Base-by-base conservation (phyloP, 2,888 invertebrate species). In the Thysanoteuthis rhombus region DNA sequence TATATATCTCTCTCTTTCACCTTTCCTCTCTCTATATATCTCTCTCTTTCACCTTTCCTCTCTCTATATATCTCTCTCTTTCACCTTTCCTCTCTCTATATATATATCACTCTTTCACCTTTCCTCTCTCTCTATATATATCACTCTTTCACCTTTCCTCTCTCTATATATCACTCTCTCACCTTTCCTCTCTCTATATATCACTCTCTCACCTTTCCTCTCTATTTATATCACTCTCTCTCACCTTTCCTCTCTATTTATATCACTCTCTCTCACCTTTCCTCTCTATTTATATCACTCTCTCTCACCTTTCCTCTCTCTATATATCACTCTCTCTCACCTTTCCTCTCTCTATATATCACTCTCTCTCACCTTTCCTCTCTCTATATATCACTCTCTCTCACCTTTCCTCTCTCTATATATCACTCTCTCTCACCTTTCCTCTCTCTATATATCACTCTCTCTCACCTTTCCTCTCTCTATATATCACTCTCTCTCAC, bases 1-100 rank as follows among this genome's bases (percentile, higher is more conserved):
- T 32, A 0, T n/a, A 8, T 75, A 1, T 4, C n/a, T n/a, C 1
- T 75, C n/a, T n/a, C 75, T n/a, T 2, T n/a, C 8, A 10, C 5
- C 16, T 32, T 19, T n/a, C n/a, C 2, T 10, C n/a, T 32, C n/a
- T 75, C n/a, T 75, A 0, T 75, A n/a, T 8, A n/a, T n/a, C n/a
- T 16, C 2, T n/a, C 10, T n/a, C 10, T n/a, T n/a, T 4, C n/a
- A 6, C 6, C n/a, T 8, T 32, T 8, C n/a, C n/a, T 75, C n/a
- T 8, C 19, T n/a, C 6, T n/a, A 10, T 1, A 4, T 19, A 4
- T n/a, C 10, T n/a, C n/a, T 10, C n/a, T 32, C 1, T 32, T 1
- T 75, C 28, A 58, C 25, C 28, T 28, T 28, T 58, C 58, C 28
- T 28, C 58, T 58, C 52, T 25, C 42, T 8, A 5, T 42, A 8